A percentile compares a stretch with the other conserved stretches of the same genome.
phyloP scores from a whole-genome alignment of 2,113 vertebrate species.

The Kryptolebias marmoratus region DNA sequence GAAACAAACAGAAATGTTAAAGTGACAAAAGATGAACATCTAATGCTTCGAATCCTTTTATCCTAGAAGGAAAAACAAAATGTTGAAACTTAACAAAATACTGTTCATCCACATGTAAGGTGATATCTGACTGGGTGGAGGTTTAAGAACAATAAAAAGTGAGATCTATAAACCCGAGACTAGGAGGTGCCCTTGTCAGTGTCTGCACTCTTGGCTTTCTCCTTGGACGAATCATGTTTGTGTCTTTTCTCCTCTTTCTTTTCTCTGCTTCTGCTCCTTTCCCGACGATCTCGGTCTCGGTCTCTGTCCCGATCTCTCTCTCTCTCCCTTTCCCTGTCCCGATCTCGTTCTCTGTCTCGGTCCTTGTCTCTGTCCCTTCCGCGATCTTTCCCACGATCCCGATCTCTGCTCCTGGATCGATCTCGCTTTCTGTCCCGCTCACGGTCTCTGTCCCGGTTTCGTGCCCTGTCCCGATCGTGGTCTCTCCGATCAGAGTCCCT shows the following conservation, averaged over 20 bases:
- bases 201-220: constrained; percentile 77
- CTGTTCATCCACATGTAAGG: constrained; percentile 55
- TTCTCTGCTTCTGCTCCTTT: constrained; percentile 83
- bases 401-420: constrained; percentile 32
- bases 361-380: background rate
- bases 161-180: constrained; percentile 44
- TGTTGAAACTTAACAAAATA: constrained; percentile 60
- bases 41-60: constrained; percentile 15
- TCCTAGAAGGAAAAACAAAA: constrained; percentile 31
- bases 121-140: constrained; percentile 19
- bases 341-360: constrained; percentile 44
- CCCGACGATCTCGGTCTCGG: constrained; percentile 72
- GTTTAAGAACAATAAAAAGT: constrained; percentile 22
- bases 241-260: constrained; percentile 85
- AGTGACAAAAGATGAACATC: constrained; percentile 59
- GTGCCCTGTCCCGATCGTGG: constrained; percentile 57
- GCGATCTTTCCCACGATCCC: constrained; percentile 51
- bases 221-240: constrained; percentile 79
- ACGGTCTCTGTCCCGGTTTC: constrained; percentile 52
- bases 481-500: constrained; percentile 27
- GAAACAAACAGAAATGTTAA: constrained; percentile 58
- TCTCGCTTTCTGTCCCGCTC: constrained; percentile 23
- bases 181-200: constrained; percentile 70
- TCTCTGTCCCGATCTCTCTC: constrained; percentile 46
- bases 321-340: constrained; percentile 17